phyloP scores from a whole-genome alignment of 2,113 vertebrate genomes.

The Engystomops pustulosus region DNA sequence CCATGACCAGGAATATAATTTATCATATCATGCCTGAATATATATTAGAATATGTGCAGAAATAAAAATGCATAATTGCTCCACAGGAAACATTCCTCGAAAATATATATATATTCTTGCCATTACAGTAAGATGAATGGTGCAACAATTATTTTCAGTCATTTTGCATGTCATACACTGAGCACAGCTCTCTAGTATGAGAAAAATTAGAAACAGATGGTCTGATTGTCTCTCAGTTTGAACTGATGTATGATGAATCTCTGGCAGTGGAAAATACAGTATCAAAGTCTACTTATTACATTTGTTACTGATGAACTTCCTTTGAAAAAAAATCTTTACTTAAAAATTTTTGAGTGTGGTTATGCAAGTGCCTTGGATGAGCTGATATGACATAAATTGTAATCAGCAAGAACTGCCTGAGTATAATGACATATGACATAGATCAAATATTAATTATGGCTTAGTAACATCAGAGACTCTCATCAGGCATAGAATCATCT shows the following conservation, averaged over 20 bases:
- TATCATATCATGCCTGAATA: not conserved
- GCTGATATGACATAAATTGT: slow-evolving; percentile 5
- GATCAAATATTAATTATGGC: slow-evolving; percentile 17
- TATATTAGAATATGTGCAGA: not conserved
- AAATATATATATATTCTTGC: not conserved
- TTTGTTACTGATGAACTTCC: slow-evolving; percentile 24
- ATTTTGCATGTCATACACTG: not conserved
- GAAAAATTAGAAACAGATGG: slow-evolving; percentile 24
- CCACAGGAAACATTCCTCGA: not conserved
- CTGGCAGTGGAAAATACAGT: slow-evolving; percentile 17
- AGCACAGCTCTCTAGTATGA: not conserved
- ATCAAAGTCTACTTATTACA: slow-evolving; percentile 29
- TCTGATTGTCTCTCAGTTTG: not conserved
- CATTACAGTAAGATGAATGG: not conserved
- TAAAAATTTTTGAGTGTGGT: slow-evolving; percentile 19
- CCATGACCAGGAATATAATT: too few relatives aligned
- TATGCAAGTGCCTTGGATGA: slow-evolving; percentile 21
- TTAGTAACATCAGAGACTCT: slow-evolving; percentile 8
- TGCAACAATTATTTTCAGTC: not conserved
- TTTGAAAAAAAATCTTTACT: slow-evolving; percentile 24
- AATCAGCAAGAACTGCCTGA: not conserved
- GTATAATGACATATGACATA: slow-evolving; percentile 24
- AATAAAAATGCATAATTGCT: not conserved
- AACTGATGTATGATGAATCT: slow-evolving; percentile 32
- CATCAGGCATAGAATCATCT: not conserved